Percentiles rank a stretch among this genome's conserved stretches.
phyloP scores from a whole-genome alignment of 2,113 vertebrate species.

The Hippocampus guttulatus region DNA sequence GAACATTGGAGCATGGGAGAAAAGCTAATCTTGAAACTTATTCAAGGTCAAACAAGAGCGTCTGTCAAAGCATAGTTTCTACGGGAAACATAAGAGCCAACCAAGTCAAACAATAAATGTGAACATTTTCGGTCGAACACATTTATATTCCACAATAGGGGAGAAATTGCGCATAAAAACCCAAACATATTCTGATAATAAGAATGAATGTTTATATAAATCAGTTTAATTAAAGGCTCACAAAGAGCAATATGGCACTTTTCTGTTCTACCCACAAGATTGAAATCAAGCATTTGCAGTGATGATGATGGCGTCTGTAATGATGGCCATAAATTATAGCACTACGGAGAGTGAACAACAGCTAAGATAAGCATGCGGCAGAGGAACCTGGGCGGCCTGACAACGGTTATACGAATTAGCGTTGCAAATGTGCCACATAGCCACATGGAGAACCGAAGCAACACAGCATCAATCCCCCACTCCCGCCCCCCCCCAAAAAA shows the following conservation, averaged over 20 bases:
- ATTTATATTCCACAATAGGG: not conserved
- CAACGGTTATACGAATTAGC: slow-evolving; percentile 31
- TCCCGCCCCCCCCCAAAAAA: not conserved
- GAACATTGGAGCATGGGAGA: slow-evolving; percentile 43
- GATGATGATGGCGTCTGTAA: slow-evolving; percentile 61
- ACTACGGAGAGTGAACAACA: slow-evolving; percentile 52
- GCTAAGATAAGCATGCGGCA: slow-evolving; percentile 50
- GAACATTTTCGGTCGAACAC: not conserved
- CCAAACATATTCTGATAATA: not conserved
- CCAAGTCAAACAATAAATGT: not conserved
- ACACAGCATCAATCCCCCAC: not conserved
- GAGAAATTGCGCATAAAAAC: not conserved
- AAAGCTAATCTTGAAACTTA: slow-evolving; percentile 30
- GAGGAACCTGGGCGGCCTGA: slow-evolving; percentile 30
- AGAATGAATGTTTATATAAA: not conserved
- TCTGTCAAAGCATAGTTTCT: not conserved
- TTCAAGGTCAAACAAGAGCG: slow-evolving; percentile 69
- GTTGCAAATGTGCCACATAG: slow-evolving; percentile 36
- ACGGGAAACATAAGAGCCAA: not conserved
- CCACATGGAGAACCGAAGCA: not conserved
- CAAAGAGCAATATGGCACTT: slow-evolving; percentile 8
- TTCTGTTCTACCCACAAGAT: slow-evolving; percentile 46
- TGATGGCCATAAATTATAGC: slow-evolving; percentile 60
- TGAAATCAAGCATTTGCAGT: slow-evolving; percentile 63
- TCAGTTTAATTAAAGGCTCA: not conserved